A percentile compares a stretch with the other conserved stretches of the same genome.
Conservation (phyloP, 2,888 invertebrate genomes). For the Alloscopus bannaensis region DNA sequence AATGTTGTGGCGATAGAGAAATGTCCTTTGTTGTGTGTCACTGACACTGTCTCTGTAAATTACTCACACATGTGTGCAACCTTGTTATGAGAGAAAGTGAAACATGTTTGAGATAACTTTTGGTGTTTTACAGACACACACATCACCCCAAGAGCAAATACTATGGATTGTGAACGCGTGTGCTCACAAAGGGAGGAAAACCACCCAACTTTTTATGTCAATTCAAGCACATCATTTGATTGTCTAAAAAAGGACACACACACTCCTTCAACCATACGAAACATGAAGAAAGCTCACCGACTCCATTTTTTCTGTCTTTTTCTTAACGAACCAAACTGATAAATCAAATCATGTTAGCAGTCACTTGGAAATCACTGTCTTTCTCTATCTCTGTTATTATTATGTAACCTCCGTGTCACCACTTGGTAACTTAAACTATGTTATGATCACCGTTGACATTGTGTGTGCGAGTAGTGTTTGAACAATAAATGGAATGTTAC, state of each 20-base stretch:
- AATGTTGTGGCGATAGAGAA: not conserved
- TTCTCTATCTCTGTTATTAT: not conserved
- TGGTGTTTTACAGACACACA: not conserved
- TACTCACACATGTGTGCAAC: too few relatives aligned
- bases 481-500: constrained; percentile 52
- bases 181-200: constrained; percentile 9
- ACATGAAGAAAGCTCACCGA: not conserved
- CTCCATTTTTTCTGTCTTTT: constrained; percentile 18
- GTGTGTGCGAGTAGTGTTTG: constrained; percentile 31
- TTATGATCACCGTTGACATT: constrained; percentile 1
- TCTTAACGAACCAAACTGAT: constrained; percentile 49
- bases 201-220: constrained; percentile 21
- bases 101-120: too few relatives aligned
- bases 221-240: constrained; percentile 48
- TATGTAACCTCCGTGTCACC: not conserved
- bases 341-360: constrained; percentile 51
- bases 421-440: too few relatives aligned
- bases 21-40: too few relatives aligned
- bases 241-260: not conserved
- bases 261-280: not conserved
- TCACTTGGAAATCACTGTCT: constrained; percentile 45
- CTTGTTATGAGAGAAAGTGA: too few relatives aligned
- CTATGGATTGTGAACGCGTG: not conserved
- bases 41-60: too few relatives aligned
- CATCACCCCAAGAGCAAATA: not conserved